Base-by-base conservation (phyloP, 2,113 vertebrate species). In the Malurus alboscapulatus region DNA sequence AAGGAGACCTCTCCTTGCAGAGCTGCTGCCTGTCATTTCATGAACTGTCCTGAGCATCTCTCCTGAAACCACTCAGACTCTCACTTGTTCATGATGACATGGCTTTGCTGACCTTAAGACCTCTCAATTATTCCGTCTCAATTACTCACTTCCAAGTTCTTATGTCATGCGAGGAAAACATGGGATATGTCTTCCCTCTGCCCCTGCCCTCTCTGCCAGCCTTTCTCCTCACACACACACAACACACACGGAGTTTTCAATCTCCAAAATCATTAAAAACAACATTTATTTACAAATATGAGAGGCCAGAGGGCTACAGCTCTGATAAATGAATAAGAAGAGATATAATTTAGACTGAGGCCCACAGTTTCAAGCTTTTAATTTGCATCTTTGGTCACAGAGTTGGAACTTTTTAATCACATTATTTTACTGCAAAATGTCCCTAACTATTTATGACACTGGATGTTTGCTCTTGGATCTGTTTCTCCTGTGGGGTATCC, bases 401-500 rank as follows among this genome's bases (percentile, higher is more conserved):
- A 50, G 25, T 38, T 73, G 54, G 30, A 54, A 90, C 63, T 90
- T 87, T 34, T 34, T 9, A 78, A 48, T 88, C 40, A 9, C 5
- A 1, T 67, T 36, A 53, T 84, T 87, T 82, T 86, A 7, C 66
- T 74, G 53, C 27, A 57, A 40, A 47, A 45, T 59, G 10, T 88
- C 66, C 72, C 47, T 83, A 87, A 76, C 78, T 87, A 9, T 87
- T 87, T 69, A 54, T 89, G 93, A 76, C 67, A 48, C 48, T 67
- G 47, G 32, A 44, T 91, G 51, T 87, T 95, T 90, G 81, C 47
- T 88, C 45, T 83, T 85, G 79, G 67, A 79, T 92, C 59, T 69
- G 13, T 93, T 96, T 85, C 67, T 92, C 75, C 77, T 88, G 48
- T 67, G 73, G 42, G 71, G n/a, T 84, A 76, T 94, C 59, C 61